Base-by-base conservation (phyloP, 2,113 vertebrate genomes). In the Syrmaticus mikado region DNA sequence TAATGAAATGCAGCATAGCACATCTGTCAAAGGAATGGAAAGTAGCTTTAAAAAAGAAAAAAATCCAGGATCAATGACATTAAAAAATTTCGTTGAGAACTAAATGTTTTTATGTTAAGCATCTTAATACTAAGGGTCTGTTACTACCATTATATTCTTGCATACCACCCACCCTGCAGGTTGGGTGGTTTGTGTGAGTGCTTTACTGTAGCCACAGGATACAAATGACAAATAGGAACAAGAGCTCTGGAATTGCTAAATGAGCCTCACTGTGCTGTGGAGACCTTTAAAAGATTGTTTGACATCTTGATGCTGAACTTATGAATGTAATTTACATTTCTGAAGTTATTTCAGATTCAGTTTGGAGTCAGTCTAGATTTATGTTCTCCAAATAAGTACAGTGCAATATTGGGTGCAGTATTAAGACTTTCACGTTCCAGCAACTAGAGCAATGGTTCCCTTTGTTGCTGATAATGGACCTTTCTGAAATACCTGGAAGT, bases 1-100 rank as follows among this genome's bases (percentile, higher is more conserved):
- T 95, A 98, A 98, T 98, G 95, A 97, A 98, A 97, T 97, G 88
- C 94, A 97, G 86, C 90, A 86, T 85, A 97, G 95, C 91, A 92
- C 92, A 98, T 98, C 97, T 96, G 96, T 98, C 96, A 98, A 94
- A 97, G 81, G 87, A 97, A 92, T 8, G 8, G 85, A 79, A 95
- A 95, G 89, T 65, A 84, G 82, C 72, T 95, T 97, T 90, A 64
- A 94, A 97, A 95, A 81, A 95, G n/a, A 81, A 43, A 96, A 94
- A 43, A 4, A 94, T 95, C n/a, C 86, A 88, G 72, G 82, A 96
- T 96, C 94, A 96, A 86, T 97, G 97, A 92, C 95, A 96, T 97
- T 97, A 94, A 96, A 85, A 97, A 90, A 95, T 95, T 96, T 97
- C 97, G 87, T 87, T 93, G 86, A 93, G 53, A 75, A 81, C 74